Evolutionary conservation across 2,113 vertebrate genomes (phyloP), one percentile per base, ranked within the genome.

Genomic region (Prinia subflava): DNA sequence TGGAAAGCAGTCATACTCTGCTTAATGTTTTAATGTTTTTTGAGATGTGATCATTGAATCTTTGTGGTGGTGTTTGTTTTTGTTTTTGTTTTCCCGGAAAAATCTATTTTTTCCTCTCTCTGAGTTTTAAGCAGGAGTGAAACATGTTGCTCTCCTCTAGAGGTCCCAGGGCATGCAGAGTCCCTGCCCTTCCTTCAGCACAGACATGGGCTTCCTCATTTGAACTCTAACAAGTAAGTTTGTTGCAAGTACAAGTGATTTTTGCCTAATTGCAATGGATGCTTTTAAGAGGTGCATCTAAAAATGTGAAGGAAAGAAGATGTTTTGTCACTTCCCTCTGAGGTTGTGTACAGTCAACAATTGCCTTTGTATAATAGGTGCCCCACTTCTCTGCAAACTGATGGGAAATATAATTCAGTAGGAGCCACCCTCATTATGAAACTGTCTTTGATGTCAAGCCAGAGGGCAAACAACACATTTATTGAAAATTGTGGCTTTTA

Each of bases 401-500:
- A 56, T 52, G 69, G 76, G 44, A 84, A 94, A 75, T 64, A 63
- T 10, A 87, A 91, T 94, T 92, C 69, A 62, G 53, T 60, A 89
- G 80, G 77, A 92, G 77, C 77, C 83, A 94, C 70, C 4, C 56
- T 84, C 6, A 5, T 92, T 86, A 74, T 47, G 25, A 60, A 94
- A 68, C 37, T 41, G 23, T 47, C 90, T 91, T 83, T 95, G 69
- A 93, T 94, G 60, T 84, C 62, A 81, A 64, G 91, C 87, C 91
- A 87, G 69, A 82, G 64, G 65, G 53, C 21, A 70, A 78, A 18
- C 33, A 67, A 42, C 30, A 59, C 49, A 28, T 91, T 92, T 94
- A 92, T 91, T 95, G 65, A 81, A 82, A 87, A 85, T 46, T 42
- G 74, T 64, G 87, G 41, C 74, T 84, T 95, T 82, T 73, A 95